These are phyloP conservation scores for Bembecia ichneumoniformis DNA, from an alignment of 2,888 invertebrate genomes.

Conservation along the genomic window DNA sequence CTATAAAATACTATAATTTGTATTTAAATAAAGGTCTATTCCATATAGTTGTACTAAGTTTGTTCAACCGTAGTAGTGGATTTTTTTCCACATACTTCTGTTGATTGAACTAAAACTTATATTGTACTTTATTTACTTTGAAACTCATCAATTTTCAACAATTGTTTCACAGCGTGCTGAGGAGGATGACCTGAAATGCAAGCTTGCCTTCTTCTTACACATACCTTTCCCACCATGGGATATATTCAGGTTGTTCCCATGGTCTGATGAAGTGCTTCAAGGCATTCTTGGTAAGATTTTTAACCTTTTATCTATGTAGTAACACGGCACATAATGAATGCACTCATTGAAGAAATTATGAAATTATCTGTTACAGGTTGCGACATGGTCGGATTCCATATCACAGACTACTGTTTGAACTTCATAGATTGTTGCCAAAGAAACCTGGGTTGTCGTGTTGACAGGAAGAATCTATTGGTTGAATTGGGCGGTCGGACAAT, in stretches of 20 bases:
- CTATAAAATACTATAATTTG: too few species aligned
- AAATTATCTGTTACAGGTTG: conserved; percentile 70
- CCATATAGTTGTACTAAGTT: too few species aligned
- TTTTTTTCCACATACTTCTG: too few species aligned
- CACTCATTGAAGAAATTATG: neutral
- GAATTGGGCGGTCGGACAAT: conserved; percentile 91
- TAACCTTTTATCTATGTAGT: neutral
- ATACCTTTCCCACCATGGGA: conserved; percentile 97
- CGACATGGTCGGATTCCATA: conserved; percentile 95
- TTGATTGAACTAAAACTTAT: too few species aligned
- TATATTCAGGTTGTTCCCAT: conserved; percentile 89
- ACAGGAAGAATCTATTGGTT: conserved; percentile 87
- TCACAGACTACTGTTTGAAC: conserved; percentile 90
- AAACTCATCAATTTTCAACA: too few species aligned
- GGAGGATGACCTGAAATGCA: conserved; percentile 81
- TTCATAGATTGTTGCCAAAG: conserved; percentile 94
- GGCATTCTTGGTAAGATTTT: conserved; percentile 81
- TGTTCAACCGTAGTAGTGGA: too few species aligned
- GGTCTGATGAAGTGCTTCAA: conserved; percentile 94
- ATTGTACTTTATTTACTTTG: too few species aligned
- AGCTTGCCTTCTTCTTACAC: conserved; percentile 93
- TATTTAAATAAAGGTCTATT: too few species aligned
- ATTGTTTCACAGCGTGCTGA: conserved; percentile 75
- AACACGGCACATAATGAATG: too few species aligned
- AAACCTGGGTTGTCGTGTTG: conserved; percentile 88